Percentiles rank a stretch among this genome's conserved stretches.
These are phyloP conservation scores for Petromus typicus DNA, from an alignment of 2,113 vertebrate species.

Conservation along the genomic window DNA sequence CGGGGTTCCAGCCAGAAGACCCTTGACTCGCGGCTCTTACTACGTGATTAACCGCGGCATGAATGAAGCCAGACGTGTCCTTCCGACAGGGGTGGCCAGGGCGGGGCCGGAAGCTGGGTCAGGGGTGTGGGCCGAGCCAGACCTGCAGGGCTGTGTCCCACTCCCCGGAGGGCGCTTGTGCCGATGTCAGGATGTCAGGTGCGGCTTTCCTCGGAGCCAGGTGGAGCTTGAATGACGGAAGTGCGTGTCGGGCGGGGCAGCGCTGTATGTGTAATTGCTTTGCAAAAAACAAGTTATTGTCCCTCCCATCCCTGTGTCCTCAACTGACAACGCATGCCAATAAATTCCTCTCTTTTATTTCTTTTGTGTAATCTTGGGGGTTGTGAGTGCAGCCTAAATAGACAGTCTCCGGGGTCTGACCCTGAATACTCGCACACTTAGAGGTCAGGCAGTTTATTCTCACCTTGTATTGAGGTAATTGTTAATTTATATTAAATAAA, in stretches of 20 bases:
- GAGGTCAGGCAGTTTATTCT: constrained; percentile 27
- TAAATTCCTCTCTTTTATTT: constrained; percentile 47
- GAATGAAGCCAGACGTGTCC: not conserved
- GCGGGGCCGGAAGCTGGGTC: constrained; percentile 22
- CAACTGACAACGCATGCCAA: not conserved
- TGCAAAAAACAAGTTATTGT: constrained; percentile 18
- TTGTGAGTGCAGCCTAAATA: not conserved
- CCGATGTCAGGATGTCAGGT: constrained; percentile 44
- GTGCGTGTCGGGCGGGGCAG: not conserved
- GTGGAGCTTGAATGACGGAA: constrained; percentile 2
- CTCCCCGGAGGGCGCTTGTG: constrained; percentile 55
- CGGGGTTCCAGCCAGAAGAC: not conserved
- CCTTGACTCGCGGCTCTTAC: not conserved
- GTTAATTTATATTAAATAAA: constrained; percentile 37
- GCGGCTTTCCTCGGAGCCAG: constrained; percentile 54
- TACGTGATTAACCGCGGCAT: not conserved
- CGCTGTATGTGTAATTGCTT: constrained; percentile 58
- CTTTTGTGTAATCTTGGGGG: not conserved
- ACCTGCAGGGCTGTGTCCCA: constrained; percentile 20
- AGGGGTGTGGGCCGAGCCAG: not conserved
- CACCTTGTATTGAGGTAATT: not conserved
- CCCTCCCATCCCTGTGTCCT: not conserved
- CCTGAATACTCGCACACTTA: not conserved
- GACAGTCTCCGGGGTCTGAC: not conserved
- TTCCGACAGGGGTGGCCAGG: constrained; percentile 56